Evolutionary conservation across 2,113 vertebrate species (phyloP).

Genomic region (Pagrus major): DNA sequence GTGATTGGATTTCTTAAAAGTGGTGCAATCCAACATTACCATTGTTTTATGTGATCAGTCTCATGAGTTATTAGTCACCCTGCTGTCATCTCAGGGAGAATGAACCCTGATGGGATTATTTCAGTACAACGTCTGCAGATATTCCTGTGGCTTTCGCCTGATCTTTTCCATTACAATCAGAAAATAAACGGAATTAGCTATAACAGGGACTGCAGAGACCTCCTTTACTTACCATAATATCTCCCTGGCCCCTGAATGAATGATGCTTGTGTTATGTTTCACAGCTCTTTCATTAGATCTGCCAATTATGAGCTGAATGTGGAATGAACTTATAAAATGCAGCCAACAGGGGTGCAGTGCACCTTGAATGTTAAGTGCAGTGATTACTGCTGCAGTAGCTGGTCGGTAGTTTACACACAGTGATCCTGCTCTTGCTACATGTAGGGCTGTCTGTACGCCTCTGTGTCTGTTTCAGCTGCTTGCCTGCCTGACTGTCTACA

Average conservation of each 20-base stretch:
- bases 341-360: slow-evolving; percentile 7
- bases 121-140: not conserved
- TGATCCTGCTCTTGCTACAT: not conserved
- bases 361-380: slow-evolving; percentile 29
- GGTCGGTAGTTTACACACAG: not conserved
- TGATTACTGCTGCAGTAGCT: slow-evolving; percentile 13
- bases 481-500: not conserved
- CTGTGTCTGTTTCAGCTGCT: slow-evolving; percentile 16
- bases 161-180: not conserved
- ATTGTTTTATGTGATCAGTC: not conserved
- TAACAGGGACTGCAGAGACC: not conserved
- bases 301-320: slow-evolving; percentile 25
- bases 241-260: not conserved
- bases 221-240: not conserved
- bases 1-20: too few relatives aligned
- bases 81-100: not conserved
- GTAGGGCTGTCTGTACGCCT: slow-evolving; percentile 10
- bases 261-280: slow-evolving; percentile 8
- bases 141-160: not conserved
- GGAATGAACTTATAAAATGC: slow-evolving; percentile 16
- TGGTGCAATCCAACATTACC: not conserved
- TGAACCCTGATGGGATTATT: not conserved
- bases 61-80: not conserved
- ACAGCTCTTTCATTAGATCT: slow-evolving; percentile 24
- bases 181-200: not conserved